Percentiles rank a stretch among this genome's conserved stretches.
Evolutionary conservation across 35 echinoderm and acorn worm species (phyloP).

Genomic region (Ophioderma brevispina): DNA sequence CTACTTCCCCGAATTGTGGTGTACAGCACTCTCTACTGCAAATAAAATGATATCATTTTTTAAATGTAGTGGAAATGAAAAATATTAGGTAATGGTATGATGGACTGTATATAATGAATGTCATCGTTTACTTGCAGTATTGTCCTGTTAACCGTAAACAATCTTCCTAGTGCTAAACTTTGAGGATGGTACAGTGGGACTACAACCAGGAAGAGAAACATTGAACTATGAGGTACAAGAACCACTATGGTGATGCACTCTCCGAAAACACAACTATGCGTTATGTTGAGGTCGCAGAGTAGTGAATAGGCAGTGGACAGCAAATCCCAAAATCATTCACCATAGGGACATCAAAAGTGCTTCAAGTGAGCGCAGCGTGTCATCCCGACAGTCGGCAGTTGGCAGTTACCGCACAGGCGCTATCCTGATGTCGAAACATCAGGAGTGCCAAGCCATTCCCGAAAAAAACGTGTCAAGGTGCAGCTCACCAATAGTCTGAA

Average conservation of each 20-base stretch:
- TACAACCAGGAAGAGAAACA: slow-evolving; percentile 86
- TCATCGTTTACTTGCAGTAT: slow-evolving; percentile 44
- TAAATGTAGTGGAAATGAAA: slow-evolving; percentile 18
- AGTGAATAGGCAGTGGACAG: slow-evolving; percentile 75
- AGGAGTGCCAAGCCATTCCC: no score
- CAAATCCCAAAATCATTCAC: slow-evolving; percentile 90
- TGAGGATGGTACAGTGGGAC: slow-evolving; percentile 94
- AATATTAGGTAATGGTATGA: background rate
- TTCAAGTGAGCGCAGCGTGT: background rate
- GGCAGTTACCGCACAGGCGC: slow-evolving; percentile 73
- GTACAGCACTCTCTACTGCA: no score
- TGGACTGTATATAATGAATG: background rate
- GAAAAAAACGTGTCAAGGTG: slow-evolving; percentile 63
- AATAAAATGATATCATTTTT: no score
- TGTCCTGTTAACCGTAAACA: slow-evolving; percentile 90
- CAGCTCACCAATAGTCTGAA: slow-evolving; percentile 76
- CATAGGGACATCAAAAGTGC: background rate
- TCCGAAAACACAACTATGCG: slow-evolving; percentile 81
- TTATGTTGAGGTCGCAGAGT: slow-evolving; percentile 84
- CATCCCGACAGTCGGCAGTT: background rate
- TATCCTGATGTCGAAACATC: slow-evolving; percentile 52
- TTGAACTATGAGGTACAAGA: slow-evolving; percentile 87
- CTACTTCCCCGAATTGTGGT: no score
- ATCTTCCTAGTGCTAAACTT: slow-evolving; percentile 71
- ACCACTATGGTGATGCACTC: slow-evolving; percentile 82